phyloP scores from a whole-genome alignment of 2,113 vertebrate genomes.

The Halichoeres trimaculatus region DNA sequence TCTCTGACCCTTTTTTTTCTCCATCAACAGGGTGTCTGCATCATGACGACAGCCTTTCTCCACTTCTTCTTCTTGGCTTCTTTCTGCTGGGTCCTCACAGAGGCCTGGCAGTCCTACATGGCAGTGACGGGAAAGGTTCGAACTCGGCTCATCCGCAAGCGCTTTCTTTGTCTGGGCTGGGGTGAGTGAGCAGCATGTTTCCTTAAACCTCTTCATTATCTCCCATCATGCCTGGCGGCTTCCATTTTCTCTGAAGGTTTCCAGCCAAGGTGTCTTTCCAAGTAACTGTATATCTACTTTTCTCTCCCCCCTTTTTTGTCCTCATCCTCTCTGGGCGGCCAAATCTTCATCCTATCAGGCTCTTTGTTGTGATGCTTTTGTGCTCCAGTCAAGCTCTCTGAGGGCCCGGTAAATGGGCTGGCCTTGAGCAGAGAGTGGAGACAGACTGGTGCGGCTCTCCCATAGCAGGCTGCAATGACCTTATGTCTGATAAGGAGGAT shows the following conservation, averaged over 20 bases:
- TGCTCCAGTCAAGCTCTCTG: constrained; percentile 55
- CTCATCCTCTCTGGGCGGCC: constrained; percentile 25
- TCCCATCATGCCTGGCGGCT: constrained; percentile 43
- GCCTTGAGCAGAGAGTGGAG: constrained; percentile 43
- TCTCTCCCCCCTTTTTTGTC: background rate
- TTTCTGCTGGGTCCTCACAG: constrained; percentile 99
- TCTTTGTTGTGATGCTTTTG: constrained; percentile 65
- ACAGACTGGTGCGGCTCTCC: constrained; percentile 38
- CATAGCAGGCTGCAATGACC: constrained; percentile 57
- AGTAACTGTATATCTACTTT: constrained; percentile 22
- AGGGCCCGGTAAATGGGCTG: constrained; percentile 58
- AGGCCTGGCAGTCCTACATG: constrained; percentile 99
- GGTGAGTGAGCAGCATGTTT: constrained; percentile 84
- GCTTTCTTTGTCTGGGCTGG: constrained; percentile 99
- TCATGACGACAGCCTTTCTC: constrained; percentile 97
- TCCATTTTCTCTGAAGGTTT: constrained; percentile 51
- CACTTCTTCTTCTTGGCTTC: constrained; percentile 99
- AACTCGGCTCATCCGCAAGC: constrained; percentile 97
- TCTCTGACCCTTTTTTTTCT: constrained; percentile 37
- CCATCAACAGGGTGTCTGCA: constrained; percentile 91
- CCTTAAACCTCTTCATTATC: constrained; percentile 38
- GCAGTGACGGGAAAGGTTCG: constrained; percentile 98
- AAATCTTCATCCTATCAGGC: constrained; percentile 51
- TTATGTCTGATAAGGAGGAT: constrained; percentile 55
- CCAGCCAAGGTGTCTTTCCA: constrained; percentile 41